A percentile compares a stretch with the other conserved stretches of the same genome.
phyloP scores from a whole-genome alignment of 2,113 vertebrate species.

The Neopipo cinnamomea region DNA sequence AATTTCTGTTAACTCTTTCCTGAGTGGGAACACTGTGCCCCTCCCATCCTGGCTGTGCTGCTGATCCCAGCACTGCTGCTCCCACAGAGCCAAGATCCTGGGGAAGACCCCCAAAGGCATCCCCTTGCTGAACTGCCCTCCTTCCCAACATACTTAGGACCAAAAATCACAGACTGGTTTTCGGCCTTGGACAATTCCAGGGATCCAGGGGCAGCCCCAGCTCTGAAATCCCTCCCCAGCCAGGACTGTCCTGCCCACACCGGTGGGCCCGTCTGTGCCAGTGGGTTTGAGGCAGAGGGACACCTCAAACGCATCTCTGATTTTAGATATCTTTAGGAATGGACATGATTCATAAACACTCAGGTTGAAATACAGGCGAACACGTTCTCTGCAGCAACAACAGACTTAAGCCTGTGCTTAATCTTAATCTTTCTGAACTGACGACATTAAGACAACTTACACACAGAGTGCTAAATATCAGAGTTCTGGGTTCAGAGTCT shows the following conservation, averaged over 20 bases:
- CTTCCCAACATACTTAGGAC: accelerated
- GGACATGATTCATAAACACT: accelerated
- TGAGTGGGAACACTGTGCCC: background rate
- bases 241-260: background rate
- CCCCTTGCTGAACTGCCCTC: accelerated
- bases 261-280: background rate
- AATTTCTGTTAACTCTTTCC: background rate
- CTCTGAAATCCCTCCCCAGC: background rate
- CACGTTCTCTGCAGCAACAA: accelerated
- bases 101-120: no score
- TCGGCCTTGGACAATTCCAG: background rate
- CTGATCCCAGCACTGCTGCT: background rate
- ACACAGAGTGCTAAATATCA: accelerated
- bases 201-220: background rate
- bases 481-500: background rate
- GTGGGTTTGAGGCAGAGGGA: background rate
- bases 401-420: background rate
- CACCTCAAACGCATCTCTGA: background rate
- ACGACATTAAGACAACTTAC: accelerated
- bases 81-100: background rate
- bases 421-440: background rate
- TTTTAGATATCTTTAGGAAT: background rate
- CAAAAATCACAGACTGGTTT: accelerated
- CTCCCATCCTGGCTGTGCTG: background rate
- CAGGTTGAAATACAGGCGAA: background rate